These are phyloP conservation scores for Platalea minor DNA, from an alignment of 2,797 vertebrate species.

Conservation along the genomic window DNA sequence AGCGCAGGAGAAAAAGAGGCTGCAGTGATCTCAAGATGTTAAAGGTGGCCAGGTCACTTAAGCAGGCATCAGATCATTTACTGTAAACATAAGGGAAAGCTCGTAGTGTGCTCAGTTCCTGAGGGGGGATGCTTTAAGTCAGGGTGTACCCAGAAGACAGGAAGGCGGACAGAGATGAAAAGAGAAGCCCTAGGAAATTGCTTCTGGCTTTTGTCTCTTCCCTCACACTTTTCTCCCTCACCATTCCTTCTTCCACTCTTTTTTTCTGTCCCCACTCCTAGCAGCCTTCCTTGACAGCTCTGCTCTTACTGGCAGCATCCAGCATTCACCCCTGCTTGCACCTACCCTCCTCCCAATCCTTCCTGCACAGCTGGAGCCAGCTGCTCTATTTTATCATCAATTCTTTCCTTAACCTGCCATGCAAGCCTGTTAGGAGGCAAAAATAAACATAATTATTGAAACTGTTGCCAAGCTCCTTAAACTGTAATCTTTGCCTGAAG, in stretches of 20 bases:
- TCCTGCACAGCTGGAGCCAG: neutral
- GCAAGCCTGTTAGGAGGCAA: neutral
- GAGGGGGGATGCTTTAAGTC: neutral
- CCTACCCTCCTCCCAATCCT: neutral
- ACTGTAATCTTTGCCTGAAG: neutral
- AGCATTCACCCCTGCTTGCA: neutral
- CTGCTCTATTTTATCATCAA: neutral
- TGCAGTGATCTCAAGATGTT: neutral
- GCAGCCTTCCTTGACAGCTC: neutral
- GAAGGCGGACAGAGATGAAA: neutral
- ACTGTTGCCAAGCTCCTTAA: neutral
- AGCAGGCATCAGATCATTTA: neutral
- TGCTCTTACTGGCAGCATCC: neutral
- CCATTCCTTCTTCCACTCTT: neutral
- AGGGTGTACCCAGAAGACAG: neutral
- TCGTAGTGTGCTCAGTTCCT: neutral
- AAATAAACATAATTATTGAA: neutral
- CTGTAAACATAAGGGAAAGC: neutral
- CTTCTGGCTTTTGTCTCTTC: neutral
- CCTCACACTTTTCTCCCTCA: neutral
- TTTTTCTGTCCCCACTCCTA: neutral
- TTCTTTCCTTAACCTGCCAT: neutral
- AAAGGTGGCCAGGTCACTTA: neutral
- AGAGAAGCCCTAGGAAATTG: neutral
- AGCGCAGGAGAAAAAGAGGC: neutral